These are phyloP conservation scores for Acronicta leporina DNA, from an alignment of 2,888 invertebrate genomes.

Conservation along the genomic window DNA sequence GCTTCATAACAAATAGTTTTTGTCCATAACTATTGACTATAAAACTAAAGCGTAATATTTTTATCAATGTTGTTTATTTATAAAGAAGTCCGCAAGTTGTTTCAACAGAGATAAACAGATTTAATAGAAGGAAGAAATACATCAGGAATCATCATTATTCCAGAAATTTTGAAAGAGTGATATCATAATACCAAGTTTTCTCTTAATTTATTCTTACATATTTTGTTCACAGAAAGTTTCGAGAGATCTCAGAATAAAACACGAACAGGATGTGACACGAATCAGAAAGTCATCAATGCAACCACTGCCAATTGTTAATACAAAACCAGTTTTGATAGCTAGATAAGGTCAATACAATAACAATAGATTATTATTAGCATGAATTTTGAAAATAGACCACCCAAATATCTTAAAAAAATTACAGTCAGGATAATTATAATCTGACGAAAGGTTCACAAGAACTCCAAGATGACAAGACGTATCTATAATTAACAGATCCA, in stretches of 20 bases:
- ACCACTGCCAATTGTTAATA: slow-evolving; percentile 9
- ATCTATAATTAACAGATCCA: slow-evolving; percentile 38
- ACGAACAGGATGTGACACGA: slow-evolving; percentile 28
- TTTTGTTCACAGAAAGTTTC: slow-evolving; percentile 34
- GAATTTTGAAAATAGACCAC: slow-evolving; percentile 1
- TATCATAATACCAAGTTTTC: background rate
- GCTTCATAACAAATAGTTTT: slow-evolving; percentile 42
- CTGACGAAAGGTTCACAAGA: slow-evolving; percentile 13
- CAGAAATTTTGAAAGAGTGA: no score
- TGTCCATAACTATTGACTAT: slow-evolving; percentile 37
- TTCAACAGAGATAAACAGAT: no score
- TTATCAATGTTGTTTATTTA: slow-evolving; percentile 11
- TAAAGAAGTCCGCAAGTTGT: no score
- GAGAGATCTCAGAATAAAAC: slow-evolving; percentile 21
- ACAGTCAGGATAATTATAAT: background rate
- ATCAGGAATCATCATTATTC: background rate
- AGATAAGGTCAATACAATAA: slow-evolving; percentile 11
- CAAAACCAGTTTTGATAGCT: slow-evolving; percentile 9
- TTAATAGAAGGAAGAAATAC: no score
- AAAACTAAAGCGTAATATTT: slow-evolving; percentile 29
- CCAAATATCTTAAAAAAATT: background rate
- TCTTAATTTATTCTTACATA: slow-evolving; percentile 8
- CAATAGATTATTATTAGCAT: slow-evolving; percentile 4
- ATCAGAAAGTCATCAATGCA: slow-evolving; percentile 34
- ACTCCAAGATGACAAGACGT: slow-evolving; percentile 27